Percentiles rank a stretch among this genome's conserved stretches.
phyloP scores from a whole-genome alignment of 2,888 invertebrate species.

The Halictus ligatus region DNA sequence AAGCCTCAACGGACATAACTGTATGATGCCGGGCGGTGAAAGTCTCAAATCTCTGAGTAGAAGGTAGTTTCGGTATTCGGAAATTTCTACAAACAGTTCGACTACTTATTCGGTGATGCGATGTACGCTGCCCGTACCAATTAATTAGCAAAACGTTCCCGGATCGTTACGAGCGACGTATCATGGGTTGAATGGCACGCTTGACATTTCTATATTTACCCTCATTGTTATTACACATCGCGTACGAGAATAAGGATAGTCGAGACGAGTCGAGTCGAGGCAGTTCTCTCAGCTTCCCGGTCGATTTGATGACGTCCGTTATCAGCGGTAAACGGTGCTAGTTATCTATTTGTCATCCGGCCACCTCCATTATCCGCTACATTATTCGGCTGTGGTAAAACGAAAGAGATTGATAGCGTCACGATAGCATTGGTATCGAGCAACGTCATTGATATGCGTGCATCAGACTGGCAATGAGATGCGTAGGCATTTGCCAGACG shows the following conservation, averaged over 20 bases:
- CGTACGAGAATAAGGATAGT: slow-evolving; percentile 6
- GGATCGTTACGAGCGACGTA: neutral
- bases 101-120: neutral
- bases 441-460: slow-evolving; percentile 54
- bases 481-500: neutral
- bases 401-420: slow-evolving; percentile 52
- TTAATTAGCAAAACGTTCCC: neutral
- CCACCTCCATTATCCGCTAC: slow-evolving; percentile 65
- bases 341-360: slow-evolving; percentile 66
- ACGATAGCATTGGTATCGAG: slow-evolving; percentile 62
- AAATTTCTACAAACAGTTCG: neutral
- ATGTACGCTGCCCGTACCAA: neutral
- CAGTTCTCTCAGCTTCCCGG: slow-evolving; percentile 23
- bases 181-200: neutral
- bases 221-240: slow-evolving; percentile 47
- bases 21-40: too few species aligned
- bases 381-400: slow-evolving; percentile 70
- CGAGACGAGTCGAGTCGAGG: neutral
- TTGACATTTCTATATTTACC: slow-evolving; percentile 37
- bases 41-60: neutral
- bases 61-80: slow-evolving; percentile 9
- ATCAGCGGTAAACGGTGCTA: slow-evolving; percentile 50
- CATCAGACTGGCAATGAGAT: slow-evolving; percentile 34
- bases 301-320: slow-evolving; percentile 49
- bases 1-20: too few species aligned